These are phyloP conservation scores for Fregata magnificens DNA, from an alignment of 2,113 vertebrate genomes.

Conservation along the genomic window DNA sequence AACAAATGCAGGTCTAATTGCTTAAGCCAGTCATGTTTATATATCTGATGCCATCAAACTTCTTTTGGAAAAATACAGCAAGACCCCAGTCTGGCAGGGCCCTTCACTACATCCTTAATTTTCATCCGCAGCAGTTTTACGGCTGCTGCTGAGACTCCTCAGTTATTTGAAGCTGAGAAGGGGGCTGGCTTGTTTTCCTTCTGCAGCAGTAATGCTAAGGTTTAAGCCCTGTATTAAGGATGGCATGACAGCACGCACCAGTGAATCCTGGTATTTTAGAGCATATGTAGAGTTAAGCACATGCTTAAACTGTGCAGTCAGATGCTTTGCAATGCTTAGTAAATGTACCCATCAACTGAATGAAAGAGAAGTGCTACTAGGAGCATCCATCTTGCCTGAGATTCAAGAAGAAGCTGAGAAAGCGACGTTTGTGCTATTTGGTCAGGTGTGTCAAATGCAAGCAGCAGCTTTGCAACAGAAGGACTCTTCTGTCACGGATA, in stretches of 20 bases:
- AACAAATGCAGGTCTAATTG: slow-evolving; percentile 13
- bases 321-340: not conserved
- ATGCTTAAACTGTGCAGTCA: not conserved
- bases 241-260: not conserved
- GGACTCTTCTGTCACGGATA: not conserved
- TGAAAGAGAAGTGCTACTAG: not conserved
- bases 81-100: not conserved
- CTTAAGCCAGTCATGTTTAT: not conserved
- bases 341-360: not conserved
- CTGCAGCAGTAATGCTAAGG: not conserved
- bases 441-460: not conserved
- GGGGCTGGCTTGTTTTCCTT: not conserved
- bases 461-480: not conserved
- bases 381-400: not conserved
- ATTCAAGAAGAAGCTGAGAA: not conserved
- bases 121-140: not conserved
- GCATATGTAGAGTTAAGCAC: not conserved
- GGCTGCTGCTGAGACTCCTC: not conserved
- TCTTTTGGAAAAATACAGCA: not conserved
- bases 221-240: not conserved
- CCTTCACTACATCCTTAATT: not conserved
- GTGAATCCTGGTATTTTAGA: not conserved
- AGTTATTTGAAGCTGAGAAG: not conserved
- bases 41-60: not conserved
- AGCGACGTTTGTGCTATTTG: not conserved